Evolutionary conservation across 2,888 invertebrate species (phyloP).

Genomic region (Nemapogon koenigi): DNA sequence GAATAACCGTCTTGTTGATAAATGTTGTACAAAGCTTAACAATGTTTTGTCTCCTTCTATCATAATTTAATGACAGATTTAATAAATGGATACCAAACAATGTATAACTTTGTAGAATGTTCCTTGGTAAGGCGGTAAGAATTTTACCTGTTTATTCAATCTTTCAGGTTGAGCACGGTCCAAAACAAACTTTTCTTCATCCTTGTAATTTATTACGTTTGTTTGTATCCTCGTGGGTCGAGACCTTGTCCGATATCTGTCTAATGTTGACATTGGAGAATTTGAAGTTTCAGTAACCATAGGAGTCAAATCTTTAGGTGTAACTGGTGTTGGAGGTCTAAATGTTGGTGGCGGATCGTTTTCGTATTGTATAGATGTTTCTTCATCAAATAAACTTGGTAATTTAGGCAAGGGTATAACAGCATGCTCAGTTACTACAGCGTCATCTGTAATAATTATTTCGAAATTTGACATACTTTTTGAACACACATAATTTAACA

Average conservation of each 20-base stretch:
- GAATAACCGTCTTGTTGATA: background rate
- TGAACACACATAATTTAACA: too few relatives aligned
- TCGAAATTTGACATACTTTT: too few relatives aligned
- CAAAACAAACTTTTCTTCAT: slow-evolving; percentile 75
- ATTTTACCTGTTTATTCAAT: slow-evolving; percentile 56
- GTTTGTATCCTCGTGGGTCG: slow-evolving; percentile 45
- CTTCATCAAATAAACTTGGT: slow-evolving; percentile 58
- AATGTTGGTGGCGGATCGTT: slow-evolving; percentile 32
- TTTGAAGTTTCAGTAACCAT: slow-evolving; percentile 28
- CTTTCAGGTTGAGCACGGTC: slow-evolving; percentile 68
- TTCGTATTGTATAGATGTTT: slow-evolving; percentile 41
- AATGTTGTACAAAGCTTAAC: background rate
- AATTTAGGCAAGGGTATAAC: slow-evolving; percentile 70
- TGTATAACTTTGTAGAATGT: too few relatives aligned
- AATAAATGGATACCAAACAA: too few relatives aligned
- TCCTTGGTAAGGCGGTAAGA: too few relatives aligned
- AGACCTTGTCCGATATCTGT: slow-evolving; percentile 48
- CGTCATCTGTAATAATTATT: slow-evolving; percentile 53
- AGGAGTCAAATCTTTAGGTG: slow-evolving; percentile 27
- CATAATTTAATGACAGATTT: too few relatives aligned
- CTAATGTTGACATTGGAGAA: slow-evolving; percentile 54
- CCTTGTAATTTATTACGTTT: slow-evolving; percentile 29
- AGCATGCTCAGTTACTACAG: slow-evolving; percentile 67
- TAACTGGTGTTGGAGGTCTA: slow-evolving; percentile 39
- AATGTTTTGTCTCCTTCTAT: background rate